phyloP scores from a whole-genome alignment of 2,113 vertebrate genomes.

The Saguinus imperator region DNA sequence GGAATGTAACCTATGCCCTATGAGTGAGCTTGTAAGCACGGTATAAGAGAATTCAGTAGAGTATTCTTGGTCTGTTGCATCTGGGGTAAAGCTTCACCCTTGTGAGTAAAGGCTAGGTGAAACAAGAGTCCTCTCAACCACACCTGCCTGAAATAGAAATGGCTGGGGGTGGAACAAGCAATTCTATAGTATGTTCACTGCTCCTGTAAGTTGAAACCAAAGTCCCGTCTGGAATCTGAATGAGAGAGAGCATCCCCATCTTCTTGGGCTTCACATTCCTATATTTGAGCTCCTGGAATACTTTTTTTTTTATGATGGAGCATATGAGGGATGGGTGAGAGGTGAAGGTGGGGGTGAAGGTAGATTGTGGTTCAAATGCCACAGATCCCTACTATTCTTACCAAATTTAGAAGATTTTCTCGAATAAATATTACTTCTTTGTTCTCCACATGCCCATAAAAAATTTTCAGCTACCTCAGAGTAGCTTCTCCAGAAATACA shows the following conservation, averaged over 20 bases:
- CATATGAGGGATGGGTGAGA: neutral
- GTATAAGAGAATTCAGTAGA: neutral
- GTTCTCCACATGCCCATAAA: neutral
- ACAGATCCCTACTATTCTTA: neutral
- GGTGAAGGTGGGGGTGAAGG: fast-evolving
- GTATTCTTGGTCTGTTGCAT: neutral
- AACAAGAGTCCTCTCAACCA: neutral
- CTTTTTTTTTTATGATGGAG: neutral
- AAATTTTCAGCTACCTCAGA: neutral
- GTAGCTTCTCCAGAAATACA: neutral
- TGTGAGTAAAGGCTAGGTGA: neutral
- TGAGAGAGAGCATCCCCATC: neutral
- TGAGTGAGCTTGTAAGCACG: neutral
- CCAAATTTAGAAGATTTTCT: neutral
- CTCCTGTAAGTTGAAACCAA: neutral
- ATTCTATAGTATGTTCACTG: neutral
- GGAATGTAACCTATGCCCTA: neutral
- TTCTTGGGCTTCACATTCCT: neutral
- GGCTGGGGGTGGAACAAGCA: neutral
- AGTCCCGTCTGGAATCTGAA: neutral
- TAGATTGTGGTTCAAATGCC: neutral
- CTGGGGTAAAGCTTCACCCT: neutral
- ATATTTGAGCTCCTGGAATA: neutral
- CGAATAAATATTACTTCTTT: neutral
- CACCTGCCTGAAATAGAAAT: neutral